Conservation (phyloP, 2,113 vertebrate species). For the Rattus norvegicus region GRCr8 NC_086026.1:124320001-124320500, state of each 20-base stretch:
- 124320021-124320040: too few species aligned
- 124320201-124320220: constrained; percentile 43
- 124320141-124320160: constrained; percentile 55
- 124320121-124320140: constrained; percentile 46
- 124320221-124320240: constrained; percentile 44
- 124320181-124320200: constrained; percentile 53
- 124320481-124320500: not conserved
- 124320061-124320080: too few species aligned
- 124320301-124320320: not conserved
- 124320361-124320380: constrained; percentile 25
- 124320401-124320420: not conserved
- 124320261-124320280: constrained; percentile 38
- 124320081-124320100: too few species aligned
- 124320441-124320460: not conserved
- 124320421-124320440: not conserved
- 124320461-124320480: not conserved
- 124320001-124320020: too few species aligned
- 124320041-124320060: too few species aligned
- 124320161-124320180: constrained; percentile 51
- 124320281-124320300: constrained; percentile 24
- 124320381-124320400: constrained; percentile 24
- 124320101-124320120: constrained; percentile 42
- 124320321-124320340: not conserved
- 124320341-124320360: not conserved
- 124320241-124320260: constrained; percentile 4